Conservation (phyloP, 2,797 vertebrate genomes). For the Macropus fuliginosus region DNA sequence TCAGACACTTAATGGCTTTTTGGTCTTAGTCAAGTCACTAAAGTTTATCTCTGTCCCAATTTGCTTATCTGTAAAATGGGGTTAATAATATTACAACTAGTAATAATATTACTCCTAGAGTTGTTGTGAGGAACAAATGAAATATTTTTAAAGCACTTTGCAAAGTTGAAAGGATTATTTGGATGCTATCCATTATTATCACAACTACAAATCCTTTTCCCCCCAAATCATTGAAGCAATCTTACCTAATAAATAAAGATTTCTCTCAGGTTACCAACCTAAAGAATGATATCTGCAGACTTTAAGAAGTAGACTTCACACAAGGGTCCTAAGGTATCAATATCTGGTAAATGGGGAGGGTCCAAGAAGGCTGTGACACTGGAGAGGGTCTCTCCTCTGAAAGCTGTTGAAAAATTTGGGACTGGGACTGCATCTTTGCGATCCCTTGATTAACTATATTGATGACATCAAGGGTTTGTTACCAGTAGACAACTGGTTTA, state of each 20-base stretch:
- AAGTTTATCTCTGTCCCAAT: not conserved
- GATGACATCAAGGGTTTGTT: not conserved
- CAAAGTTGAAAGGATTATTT: not conserved
- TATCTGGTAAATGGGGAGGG: not conserved
- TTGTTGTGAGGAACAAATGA: conserved; percentile 7
- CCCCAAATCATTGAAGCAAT: not conserved
- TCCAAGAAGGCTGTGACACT: not conserved
- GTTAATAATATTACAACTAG: not conserved
- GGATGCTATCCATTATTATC: not conserved
- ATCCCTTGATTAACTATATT: not conserved
- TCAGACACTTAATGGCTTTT: not conserved
- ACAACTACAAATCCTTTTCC: not conserved
- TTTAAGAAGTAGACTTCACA: not conserved
- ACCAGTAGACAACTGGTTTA: conserved; percentile 30
- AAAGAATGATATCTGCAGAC: not conserved
- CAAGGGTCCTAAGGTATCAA: not conserved
- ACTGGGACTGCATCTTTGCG: not conserved
- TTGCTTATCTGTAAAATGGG: conserved; percentile 1
- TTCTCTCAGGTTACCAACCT: not conserved
- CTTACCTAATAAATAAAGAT: not conserved
- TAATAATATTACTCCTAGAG: too few relatives aligned
- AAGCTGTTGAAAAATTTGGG: conserved; percentile 17
- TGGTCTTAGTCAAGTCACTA: not conserved
- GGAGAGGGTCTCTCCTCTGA: not conserved
- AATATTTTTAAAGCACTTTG: not conserved